Conservation (phyloP, 2,888 invertebrate genomes). For the Apamea anceps region DNA sequence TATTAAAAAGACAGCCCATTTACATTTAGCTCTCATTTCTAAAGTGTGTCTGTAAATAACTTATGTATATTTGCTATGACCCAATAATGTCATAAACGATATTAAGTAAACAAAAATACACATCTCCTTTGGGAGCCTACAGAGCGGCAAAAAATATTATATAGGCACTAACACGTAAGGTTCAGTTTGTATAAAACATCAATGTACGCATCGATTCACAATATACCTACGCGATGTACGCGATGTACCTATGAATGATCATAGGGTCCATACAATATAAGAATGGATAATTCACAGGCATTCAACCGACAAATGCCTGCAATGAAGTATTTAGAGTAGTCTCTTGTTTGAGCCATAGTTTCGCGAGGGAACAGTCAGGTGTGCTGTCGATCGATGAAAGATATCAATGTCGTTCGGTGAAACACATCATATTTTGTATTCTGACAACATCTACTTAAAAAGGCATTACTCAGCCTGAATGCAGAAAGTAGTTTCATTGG, state of each 20-base stretch:
- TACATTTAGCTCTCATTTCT: conserved; percentile 4
- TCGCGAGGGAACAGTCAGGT: conserved; percentile 57
- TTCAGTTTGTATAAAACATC: conserved; percentile 10
- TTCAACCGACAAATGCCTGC: conserved; percentile 45
- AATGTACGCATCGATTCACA: conserved; percentile 11
- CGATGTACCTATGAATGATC: conserved; percentile 4
- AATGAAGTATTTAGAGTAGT: conserved; percentile 30
- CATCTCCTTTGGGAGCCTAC: conserved; percentile 5
- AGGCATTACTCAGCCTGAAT: conserved; percentile 22
- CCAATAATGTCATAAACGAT: conserved; percentile 16
- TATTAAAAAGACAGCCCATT: neutral
- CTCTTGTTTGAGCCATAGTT: conserved; percentile 30
- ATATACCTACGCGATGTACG: conserved; percentile 2
- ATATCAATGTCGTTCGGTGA: conserved; percentile 44
- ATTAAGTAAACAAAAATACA: conserved; percentile 18
- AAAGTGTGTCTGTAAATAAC: neutral
- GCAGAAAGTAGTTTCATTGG: conserved; percentile 29
- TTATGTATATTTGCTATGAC: conserved; percentile 1
- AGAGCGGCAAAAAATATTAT: conserved; percentile 7
- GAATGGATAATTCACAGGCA: conserved; percentile 42
- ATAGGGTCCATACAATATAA: conserved; percentile 37
- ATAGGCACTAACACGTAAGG: neutral
- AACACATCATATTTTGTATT: conserved; percentile 42
- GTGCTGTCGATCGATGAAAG: conserved; percentile 53
- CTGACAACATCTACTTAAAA: conserved; percentile 38